These are phyloP conservation scores for Melipona beecheii DNA, from an alignment of 2,888 invertebrate species.

Conservation along the genomic window DNA sequence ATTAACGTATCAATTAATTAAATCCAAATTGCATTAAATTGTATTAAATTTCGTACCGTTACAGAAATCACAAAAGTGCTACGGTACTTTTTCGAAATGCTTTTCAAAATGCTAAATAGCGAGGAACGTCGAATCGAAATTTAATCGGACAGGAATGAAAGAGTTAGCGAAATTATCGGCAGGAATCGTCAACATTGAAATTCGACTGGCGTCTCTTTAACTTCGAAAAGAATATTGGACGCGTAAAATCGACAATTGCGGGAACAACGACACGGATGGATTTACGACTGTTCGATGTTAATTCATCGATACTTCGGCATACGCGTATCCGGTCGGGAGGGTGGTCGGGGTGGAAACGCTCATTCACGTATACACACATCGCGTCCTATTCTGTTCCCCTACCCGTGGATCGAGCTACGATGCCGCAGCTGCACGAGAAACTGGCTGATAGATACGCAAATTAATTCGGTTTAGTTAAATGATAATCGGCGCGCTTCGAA, in stretches of 20 bases:
- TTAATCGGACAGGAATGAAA: not conserved
- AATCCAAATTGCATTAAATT: too few relatives aligned
- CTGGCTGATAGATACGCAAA: slow-evolving; percentile 60
- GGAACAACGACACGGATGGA: slow-evolving; percentile 25
- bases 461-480: slow-evolving; percentile 66
- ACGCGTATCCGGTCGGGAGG: slow-evolving; percentile 19
- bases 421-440: slow-evolving; percentile 49
- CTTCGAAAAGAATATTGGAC: slow-evolving; percentile 8
- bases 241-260: slow-evolving; percentile 25
- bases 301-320: slow-evolving; percentile 45
- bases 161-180: not conserved
- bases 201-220: slow-evolving; percentile 3
- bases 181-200: not conserved
- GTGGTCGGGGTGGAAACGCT: slow-evolving; percentile 19
- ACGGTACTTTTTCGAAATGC: too few relatives aligned
- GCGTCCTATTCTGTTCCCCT: slow-evolving; percentile 30
- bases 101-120: too few relatives aligned
- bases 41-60: not conserved
- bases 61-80: too few relatives aligned
- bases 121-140: not conserved
- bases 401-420: slow-evolving; percentile 6
- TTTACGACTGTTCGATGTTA: slow-evolving; percentile 46
- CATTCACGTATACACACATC: slow-evolving; percentile 36
- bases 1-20: too few relatives aligned
- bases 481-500: slow-evolving; percentile 60